These are phyloP conservation scores for Netelia fuscicornis DNA, from an alignment of 2,888 invertebrate genomes.

Conservation along the genomic window DNA sequence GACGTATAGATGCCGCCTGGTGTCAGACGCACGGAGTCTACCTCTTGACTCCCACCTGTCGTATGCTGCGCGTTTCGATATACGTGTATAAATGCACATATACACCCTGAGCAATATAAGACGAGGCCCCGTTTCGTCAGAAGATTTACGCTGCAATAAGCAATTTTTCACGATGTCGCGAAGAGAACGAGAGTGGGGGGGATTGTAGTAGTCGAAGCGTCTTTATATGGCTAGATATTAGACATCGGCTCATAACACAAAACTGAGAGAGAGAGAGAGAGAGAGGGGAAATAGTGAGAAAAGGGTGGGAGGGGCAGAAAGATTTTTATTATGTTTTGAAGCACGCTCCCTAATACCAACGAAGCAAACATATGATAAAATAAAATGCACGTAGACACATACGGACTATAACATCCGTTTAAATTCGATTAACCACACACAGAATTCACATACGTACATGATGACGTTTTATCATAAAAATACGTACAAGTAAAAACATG, in stretches of 20 bases:
- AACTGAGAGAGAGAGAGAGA: neutral
- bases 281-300: neutral
- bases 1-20: slow-evolving; percentile 47
- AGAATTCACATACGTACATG: too few species aligned
- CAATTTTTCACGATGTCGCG: neutral
- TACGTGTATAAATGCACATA: neutral
- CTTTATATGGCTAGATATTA: slow-evolving; percentile 30
- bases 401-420: too few species aligned
- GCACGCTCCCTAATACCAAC: too few species aligned
- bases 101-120: neutral
- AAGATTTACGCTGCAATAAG: slow-evolving; percentile 18
- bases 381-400: too few species aligned
- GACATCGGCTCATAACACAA: neutral
- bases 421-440: too few species aligned
- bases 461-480: too few species aligned
- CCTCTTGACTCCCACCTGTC: slow-evolving; percentile 61
- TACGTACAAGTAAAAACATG: too few species aligned
- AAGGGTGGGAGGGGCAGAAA: neutral
- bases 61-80: slow-evolving; percentile 17
- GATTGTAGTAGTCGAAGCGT: slow-evolving; percentile 14
- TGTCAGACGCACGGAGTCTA: slow-evolving; percentile 51
- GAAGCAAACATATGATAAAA: too few species aligned
- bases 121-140: slow-evolving; percentile 2
- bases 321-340: neutral
- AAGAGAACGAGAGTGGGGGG: neutral